A percentile compares a stretch with the other conserved stretches of the same genome.
Evolutionary conservation across 2,797 vertebrate species (phyloP).

Genomic region (Alexandromys oeconomus): DNA sequence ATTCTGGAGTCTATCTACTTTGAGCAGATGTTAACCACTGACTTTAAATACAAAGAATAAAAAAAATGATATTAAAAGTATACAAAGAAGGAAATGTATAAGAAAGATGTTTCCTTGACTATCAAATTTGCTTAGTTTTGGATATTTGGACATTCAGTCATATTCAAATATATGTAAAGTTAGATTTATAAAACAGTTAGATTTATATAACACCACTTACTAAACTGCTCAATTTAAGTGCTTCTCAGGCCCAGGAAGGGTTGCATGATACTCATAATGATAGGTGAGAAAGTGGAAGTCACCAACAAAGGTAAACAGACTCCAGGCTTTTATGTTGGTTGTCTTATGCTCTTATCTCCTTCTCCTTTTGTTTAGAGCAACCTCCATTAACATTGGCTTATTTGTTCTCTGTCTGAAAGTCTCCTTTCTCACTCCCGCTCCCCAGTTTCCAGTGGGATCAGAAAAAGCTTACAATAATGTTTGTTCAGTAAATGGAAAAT

Average conservation of each 20-base stretch:
- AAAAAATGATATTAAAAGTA: not conserved
- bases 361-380: fast-evolving
- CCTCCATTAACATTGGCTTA: not conserved
- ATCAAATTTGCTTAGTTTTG: not conserved
- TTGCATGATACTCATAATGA: not conserved
- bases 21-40: not conserved
- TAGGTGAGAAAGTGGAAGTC: not conserved
- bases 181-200: not conserved
- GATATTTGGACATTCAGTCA: not conserved
- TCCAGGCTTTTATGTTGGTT: not conserved
- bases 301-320: not conserved
- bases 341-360: not conserved
- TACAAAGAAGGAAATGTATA: not conserved
- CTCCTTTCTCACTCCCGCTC: not conserved
- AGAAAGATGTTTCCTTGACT: not conserved
- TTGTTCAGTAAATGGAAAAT: not conserved
- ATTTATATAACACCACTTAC: not conserved
- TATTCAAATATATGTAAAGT: not conserved
- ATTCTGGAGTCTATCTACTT: not conserved
- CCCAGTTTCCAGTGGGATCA: not conserved
- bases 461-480: not conserved
- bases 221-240: not conserved
- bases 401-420: not conserved
- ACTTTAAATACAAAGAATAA: not conserved
- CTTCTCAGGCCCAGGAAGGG: not conserved